A percentile compares a stretch with the other conserved stretches of the same genome.
These are phyloP conservation scores for Cyclura pinguis DNA, from an alignment of 2,797 vertebrate genomes.

Conservation along the genomic window DNA sequence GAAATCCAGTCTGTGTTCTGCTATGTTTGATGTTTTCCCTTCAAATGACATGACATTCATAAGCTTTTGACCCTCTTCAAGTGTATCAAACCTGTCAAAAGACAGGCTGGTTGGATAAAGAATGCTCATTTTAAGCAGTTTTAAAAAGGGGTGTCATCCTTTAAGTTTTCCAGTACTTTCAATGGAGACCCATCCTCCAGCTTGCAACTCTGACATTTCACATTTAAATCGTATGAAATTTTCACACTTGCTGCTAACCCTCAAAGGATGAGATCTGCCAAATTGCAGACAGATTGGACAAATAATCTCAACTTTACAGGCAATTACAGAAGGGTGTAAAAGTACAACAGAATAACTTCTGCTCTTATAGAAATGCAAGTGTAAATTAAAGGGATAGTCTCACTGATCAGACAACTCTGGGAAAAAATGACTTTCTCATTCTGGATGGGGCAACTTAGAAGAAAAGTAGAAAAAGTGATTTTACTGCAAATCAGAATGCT, in stretches of 20 bases:
- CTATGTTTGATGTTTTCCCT: neutral
- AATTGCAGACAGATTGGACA: neutral
- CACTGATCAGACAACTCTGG: neutral
- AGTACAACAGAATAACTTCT: neutral
- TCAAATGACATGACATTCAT: neutral
- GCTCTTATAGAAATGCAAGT: neutral
- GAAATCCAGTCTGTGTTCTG: neutral
- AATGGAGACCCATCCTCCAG: neutral
- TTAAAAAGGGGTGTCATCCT: neutral
- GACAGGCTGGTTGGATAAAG: neutral
- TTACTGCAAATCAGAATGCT: too few species aligned
- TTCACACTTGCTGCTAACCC: neutral
- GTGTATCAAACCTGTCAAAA: neutral
- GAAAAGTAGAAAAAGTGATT: neutral
- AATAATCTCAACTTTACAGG: neutral
- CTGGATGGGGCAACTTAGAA: neutral
- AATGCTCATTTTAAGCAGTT: neutral
- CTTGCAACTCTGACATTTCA: neutral
- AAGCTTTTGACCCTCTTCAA: neutral
- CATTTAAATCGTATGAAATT: neutral
- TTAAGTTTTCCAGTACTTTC: neutral
- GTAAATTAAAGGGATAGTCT: neutral
- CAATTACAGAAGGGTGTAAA: too few species aligned
- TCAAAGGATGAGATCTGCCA: neutral
- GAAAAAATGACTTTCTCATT: neutral